Evolutionary conservation across 2,113 vertebrate genomes (phyloP).

Genomic region (Rhabdornis inornatus): DNA sequence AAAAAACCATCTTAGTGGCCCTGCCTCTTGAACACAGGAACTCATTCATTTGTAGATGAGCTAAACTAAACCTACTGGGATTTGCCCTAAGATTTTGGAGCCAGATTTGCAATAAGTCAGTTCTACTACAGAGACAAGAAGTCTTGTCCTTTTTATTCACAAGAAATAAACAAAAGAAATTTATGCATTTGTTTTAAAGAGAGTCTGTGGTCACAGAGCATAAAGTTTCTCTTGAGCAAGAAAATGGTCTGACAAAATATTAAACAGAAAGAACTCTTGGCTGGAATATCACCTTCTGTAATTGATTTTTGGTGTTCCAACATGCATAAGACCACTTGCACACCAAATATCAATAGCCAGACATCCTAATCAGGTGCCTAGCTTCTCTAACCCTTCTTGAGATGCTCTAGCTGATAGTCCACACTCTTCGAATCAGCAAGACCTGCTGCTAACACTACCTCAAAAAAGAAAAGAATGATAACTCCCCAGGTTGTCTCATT

Average conservation of each 20-base stretch:
- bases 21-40: background rate
- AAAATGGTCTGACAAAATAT: background rate
- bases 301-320: background rate
- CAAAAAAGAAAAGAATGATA: background rate
- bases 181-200: background rate
- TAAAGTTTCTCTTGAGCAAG: background rate
- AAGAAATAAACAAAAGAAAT: background rate
- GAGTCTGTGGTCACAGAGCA: background rate
- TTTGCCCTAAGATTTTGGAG: background rate
- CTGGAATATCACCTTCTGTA: background rate
- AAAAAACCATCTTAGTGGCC: background rate
- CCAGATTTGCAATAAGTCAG: background rate
- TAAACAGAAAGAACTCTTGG: background rate
- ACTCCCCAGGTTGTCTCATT: background rate
- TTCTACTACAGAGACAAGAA: background rate
- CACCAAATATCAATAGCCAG: background rate
- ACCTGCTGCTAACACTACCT: background rate
- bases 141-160: background rate
- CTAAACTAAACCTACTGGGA: background rate
- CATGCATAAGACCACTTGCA: background rate
- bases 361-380: background rate
- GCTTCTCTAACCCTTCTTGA: background rate
- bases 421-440: background rate
- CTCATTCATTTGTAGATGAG: background rate
- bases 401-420: background rate